Conservation (phyloP, 2,888 invertebrate genomes). For the Agriotes lineatus region DNA sequence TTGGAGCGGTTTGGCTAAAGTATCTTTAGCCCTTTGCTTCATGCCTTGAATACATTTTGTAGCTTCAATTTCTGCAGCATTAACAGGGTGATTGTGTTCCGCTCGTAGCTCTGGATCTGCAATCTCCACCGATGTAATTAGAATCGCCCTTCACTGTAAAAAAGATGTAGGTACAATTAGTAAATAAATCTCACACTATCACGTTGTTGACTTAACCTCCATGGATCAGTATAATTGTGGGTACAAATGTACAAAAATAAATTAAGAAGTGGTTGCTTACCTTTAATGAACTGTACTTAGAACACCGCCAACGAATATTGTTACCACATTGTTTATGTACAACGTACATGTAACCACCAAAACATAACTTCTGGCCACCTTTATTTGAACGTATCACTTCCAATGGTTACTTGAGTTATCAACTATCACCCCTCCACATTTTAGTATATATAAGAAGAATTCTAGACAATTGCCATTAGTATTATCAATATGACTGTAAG, state of each 20-base stretch:
- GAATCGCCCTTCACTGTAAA: neutral
- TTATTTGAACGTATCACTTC: too few relatives aligned
- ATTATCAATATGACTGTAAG: too few relatives aligned
- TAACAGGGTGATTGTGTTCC: constrained; percentile 7
- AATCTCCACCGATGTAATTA: neutral
- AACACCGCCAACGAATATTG: neutral
- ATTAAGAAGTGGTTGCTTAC: neutral
- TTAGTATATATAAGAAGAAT: too few relatives aligned
- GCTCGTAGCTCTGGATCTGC: neutral
- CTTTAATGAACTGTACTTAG: neutral
- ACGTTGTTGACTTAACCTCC: too few relatives aligned
- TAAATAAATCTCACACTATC: neutral
- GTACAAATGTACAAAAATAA: too few relatives aligned
- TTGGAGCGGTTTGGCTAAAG: neutral
- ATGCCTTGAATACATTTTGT: neutral
- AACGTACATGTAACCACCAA: neutral
- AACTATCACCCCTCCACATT: too few relatives aligned
- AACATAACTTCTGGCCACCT: neutral
- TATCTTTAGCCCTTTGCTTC: neutral
- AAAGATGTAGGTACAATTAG: neutral
- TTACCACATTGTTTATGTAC: neutral
- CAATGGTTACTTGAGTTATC: too few relatives aligned
- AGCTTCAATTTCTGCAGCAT: neutral
- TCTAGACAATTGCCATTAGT: too few relatives aligned
- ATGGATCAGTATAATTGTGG: too few relatives aligned